phyloP scores from a whole-genome alignment of 2,797 vertebrate genomes.

The Rhyacichthys aspro region DNA sequence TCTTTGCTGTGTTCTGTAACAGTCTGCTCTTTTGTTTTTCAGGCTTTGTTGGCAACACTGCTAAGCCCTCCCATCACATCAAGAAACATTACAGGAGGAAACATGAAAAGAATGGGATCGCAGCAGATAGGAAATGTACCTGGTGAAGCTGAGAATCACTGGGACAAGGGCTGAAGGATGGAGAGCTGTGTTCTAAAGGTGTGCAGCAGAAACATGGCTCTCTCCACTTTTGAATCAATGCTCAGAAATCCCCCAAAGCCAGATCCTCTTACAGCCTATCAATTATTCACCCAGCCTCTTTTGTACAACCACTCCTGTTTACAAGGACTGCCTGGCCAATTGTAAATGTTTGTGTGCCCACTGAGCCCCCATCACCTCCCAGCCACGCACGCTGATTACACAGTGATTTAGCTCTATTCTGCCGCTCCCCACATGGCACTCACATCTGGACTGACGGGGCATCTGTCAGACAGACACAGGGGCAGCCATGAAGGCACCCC shows the following conservation, averaged over 20 bases:
- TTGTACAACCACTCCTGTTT: slow-evolving; percentile 88
- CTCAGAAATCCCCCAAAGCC: slow-evolving; percentile 76
- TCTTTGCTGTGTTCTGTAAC: slow-evolving; percentile 46
- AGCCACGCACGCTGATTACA: slow-evolving; percentile 66
- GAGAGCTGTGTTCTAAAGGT: slow-evolving; percentile 59
- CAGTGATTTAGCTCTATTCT: slow-evolving; percentile 65
- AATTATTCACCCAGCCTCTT: slow-evolving; percentile 87
- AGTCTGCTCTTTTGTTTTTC: slow-evolving; percentile 69
- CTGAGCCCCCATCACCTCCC: slow-evolving; percentile 69
- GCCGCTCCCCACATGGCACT: slow-evolving; percentile 30
- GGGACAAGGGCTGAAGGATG: slow-evolving; percentile 42
- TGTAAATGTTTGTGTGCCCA: slow-evolving; percentile 84
- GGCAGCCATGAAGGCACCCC: slow-evolving; percentile 31
- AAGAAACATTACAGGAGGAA: slow-evolving; percentile 32
- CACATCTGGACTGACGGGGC: slow-evolving; percentile 72
- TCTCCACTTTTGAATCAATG: slow-evolving; percentile 81
- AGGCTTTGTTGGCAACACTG: slow-evolving; percentile 40
- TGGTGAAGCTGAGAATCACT: slow-evolving; percentile 28
- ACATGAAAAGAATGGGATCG: slow-evolving; percentile 18
- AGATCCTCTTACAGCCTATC: slow-evolving; percentile 83
- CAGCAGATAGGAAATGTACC: slow-evolving; percentile 20
- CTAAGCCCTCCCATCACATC: slow-evolving; percentile 48
- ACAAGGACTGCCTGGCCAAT: slow-evolving; percentile 87
- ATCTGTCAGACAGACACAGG: slow-evolving; percentile 74
- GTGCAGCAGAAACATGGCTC: slow-evolving; percentile 62